Evolutionary conservation across 2,888 invertebrate genomes (phyloP).

Genomic region (Aphodius sticticus): DNA sequence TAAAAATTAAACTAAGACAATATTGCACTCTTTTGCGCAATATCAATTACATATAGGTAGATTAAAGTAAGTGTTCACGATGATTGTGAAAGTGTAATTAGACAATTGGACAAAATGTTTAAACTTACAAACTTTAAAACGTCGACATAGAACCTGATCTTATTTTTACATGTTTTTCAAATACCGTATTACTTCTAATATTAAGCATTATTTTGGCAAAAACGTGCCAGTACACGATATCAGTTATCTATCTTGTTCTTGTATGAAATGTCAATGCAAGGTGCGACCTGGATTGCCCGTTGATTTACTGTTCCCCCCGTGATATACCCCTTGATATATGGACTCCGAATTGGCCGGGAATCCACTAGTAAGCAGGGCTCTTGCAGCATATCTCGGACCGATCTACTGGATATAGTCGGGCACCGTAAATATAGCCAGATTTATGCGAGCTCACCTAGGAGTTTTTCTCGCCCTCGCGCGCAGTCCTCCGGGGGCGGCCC

Average conservation of each 20-base stretch:
- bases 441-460: slow-evolving; percentile 51
- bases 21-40: no score
- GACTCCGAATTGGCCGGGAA: slow-evolving; percentile 51
- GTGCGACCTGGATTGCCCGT: slow-evolving; percentile 12
- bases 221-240: not conserved
- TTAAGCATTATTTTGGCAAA: no score
- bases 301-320: slow-evolving; percentile 41
- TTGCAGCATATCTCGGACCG: slow-evolving; percentile 53
- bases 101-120: no score
- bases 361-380: slow-evolving; percentile 45
- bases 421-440: slow-evolving; percentile 59
- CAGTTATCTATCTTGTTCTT: not conserved
- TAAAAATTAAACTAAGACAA: no score
- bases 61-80: no score
- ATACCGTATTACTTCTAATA: no score
- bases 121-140: no score
- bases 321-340: slow-evolving; percentile 59
- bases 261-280: slow-evolving; percentile 8
- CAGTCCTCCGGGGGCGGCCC: slow-evolving; percentile 16
- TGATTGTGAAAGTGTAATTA: no score
- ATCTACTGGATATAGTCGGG: slow-evolving; percentile 53
- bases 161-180: no score
- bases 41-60: no score
- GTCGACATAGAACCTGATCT: no score
- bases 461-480: slow-evolving; percentile 25